Base-by-base conservation (phyloP, 2,888 invertebrate species). In the Pogonocherus hispidulus region DNA sequence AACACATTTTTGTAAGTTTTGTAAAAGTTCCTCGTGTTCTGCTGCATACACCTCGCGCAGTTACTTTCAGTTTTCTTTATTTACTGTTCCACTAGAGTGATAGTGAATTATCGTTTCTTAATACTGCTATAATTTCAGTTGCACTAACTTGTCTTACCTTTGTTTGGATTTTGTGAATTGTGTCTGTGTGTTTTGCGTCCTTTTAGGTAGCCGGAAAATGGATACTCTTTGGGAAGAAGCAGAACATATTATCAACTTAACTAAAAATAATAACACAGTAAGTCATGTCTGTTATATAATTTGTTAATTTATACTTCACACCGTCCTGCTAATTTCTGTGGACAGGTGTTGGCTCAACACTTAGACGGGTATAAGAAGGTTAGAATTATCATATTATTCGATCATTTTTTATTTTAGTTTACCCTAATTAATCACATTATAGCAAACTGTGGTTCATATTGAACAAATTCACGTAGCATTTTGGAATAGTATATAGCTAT, bases 161-260 rank as follows among this genome's bases (percentile, higher is more conserved):
- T 20, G 32, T 55, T 41, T 9, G 9, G 19, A 22, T 63, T 62
- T 64, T 63, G 65, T 56, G 67, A 63, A 18, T 59, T 37, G 65
- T 71, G 67, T 19, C 55, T 70, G 19, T 35, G 71, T 67, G 68
- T 44, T 57, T 60, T 47, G 23, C 52, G 59, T 54, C 57, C 8
- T 23, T 46, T 51, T 32, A 67, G 18, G 55, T 8, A 11, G 20
- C 4, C n/a, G 20, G 20, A 71, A 64, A 62, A 76, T 73, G 72
- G 74, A 76, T 69, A 72, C 75, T 14, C 55, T 79, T 44, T 67
- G 74, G 69, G 76, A 78, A 66, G 79, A 79, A 65, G 75, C 72
- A 2, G 72, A 76, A 47, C 71, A 73, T 56, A 73, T 76, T 55
- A 69, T 78, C 46, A 77, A 72, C 55, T 63, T 76, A 2, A 72